Conservation (phyloP, 2,113 vertebrate species). For the Myotis davidii region DNA sequence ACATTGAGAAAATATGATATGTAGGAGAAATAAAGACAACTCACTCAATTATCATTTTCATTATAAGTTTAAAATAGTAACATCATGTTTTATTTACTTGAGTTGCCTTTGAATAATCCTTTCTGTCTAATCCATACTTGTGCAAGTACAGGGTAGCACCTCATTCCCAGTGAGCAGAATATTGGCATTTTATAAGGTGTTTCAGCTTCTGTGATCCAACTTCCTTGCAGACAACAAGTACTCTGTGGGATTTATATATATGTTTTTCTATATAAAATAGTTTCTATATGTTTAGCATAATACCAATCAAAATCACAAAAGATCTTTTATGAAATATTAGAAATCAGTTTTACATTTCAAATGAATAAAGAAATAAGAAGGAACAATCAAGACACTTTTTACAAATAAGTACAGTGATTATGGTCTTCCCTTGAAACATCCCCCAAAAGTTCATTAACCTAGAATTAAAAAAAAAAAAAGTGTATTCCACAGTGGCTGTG, state of each 20-base stretch:
- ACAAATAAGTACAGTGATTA: neutral
- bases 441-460: neutral
- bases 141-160: neutral
- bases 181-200: neutral
- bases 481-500: neutral
- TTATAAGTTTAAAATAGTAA: neutral
- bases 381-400: neutral
- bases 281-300: neutral
- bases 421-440: accelerated
- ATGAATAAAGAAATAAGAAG: neutral
- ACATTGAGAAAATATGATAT: constrained; percentile 28
- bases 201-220: neutral
- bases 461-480: neutral
- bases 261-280: neutral
- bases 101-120: neutral
- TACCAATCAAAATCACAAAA: neutral
- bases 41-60: neutral
- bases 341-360: neutral
- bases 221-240: neutral
- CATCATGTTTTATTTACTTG: neutral
- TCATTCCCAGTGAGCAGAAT: neutral
- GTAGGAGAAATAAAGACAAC: neutral
- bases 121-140: neutral
- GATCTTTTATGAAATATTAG: neutral
- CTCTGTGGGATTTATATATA: neutral